These are phyloP conservation scores for Chrysochloris asiatica DNA, from an alignment of 2,113 vertebrate species.

Conservation along the genomic window DNA sequence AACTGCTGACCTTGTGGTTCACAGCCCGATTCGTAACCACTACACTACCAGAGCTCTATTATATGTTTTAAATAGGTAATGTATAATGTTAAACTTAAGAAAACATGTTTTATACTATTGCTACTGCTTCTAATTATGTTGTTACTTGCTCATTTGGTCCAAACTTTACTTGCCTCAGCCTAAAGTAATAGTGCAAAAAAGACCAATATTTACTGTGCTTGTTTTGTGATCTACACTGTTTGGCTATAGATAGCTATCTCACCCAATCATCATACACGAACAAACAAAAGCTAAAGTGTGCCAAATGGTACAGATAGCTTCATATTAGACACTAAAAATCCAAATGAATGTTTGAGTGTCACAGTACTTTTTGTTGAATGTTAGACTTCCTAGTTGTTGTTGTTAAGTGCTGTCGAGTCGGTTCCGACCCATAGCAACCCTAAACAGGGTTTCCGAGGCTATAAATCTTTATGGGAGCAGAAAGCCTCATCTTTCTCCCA, in stretches of 20 bases:
- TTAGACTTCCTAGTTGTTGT: conserved; percentile 22
- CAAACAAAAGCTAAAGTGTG: conserved; percentile 21
- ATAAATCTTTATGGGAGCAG: too few species aligned
- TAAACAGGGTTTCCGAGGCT: too few species aligned
- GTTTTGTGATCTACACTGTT: not conserved
- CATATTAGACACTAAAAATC: conserved; percentile 42
- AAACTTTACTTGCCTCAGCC: not conserved
- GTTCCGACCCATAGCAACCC: too few species aligned
- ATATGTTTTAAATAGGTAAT: conserved; percentile 37
- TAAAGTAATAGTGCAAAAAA: not conserved
- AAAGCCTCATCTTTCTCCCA: too few species aligned
- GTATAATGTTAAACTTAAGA: conserved; percentile 56
- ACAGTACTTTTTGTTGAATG: conserved; percentile 24
- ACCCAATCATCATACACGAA: not conserved
- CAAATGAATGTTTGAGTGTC: conserved; percentile 1
- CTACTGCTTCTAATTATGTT: not conserved
- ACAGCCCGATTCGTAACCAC: too few species aligned
- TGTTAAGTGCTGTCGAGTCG: too few species aligned
- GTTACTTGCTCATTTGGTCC: not conserved
- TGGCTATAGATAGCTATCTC: not conserved
- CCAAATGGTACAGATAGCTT: not conserved
- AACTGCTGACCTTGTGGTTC: too few species aligned
- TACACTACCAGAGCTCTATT: not conserved
- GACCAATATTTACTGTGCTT: not conserved
- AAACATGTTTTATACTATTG: conserved; percentile 19